These are phyloP conservation scores for Drosophila leontia DNA, from an alignment of 1,140 invertebrate genomes.

Conservation along the genomic window DNA sequence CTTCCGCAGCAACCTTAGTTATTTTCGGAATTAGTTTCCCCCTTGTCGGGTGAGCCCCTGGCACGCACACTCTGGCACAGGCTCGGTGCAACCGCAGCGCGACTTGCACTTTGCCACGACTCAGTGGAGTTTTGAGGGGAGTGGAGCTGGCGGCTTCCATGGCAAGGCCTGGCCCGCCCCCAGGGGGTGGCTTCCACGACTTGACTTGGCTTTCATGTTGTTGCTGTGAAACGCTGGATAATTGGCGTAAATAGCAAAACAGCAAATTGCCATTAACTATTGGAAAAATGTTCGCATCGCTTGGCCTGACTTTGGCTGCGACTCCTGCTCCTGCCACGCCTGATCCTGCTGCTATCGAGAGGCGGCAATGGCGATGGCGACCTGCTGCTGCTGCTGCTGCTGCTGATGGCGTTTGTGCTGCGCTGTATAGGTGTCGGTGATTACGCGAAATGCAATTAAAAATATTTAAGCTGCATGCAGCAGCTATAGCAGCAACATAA, in stretches of 20 bases:
- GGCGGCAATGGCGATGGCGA: slow-evolving; percentile 17
- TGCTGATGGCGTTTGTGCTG: slow-evolving; percentile 40
- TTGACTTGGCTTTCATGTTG: slow-evolving; percentile 63
- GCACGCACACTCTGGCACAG: slow-evolving; percentile 21
- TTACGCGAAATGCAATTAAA: slow-evolving; percentile 83
- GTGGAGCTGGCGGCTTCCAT: slow-evolving; percentile 8
- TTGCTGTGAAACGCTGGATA: slow-evolving; percentile 76
- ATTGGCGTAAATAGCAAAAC: slow-evolving; percentile 84
- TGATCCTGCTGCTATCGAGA: background rate
- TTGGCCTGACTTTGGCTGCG: slow-evolving; percentile 48
- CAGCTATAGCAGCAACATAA: slow-evolving; percentile 35
- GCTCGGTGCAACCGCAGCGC: slow-evolving; percentile 58
- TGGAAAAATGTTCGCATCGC: slow-evolving; percentile 78
- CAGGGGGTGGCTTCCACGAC: slow-evolving; percentile 41
- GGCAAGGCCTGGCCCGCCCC: slow-evolving; percentile 29
- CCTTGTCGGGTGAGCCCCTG: slow-evolving; percentile 2
- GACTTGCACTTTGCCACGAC: slow-evolving; percentile 65
- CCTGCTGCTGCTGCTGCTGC: slow-evolving; percentile 1
- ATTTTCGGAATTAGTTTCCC: background rate
- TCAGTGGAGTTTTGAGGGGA: slow-evolving; percentile 29
- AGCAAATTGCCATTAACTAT: slow-evolving; percentile 84
- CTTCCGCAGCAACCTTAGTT: background rate
- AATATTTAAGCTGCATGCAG: slow-evolving; percentile 76
- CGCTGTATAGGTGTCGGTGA: slow-evolving; percentile 73
- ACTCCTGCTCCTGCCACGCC: background rate